Percentiles rank a stretch among this genome's conserved stretches.
Conservation (phyloP, 2,797 vertebrate genomes). For the Enoplosus armatus region DNA sequence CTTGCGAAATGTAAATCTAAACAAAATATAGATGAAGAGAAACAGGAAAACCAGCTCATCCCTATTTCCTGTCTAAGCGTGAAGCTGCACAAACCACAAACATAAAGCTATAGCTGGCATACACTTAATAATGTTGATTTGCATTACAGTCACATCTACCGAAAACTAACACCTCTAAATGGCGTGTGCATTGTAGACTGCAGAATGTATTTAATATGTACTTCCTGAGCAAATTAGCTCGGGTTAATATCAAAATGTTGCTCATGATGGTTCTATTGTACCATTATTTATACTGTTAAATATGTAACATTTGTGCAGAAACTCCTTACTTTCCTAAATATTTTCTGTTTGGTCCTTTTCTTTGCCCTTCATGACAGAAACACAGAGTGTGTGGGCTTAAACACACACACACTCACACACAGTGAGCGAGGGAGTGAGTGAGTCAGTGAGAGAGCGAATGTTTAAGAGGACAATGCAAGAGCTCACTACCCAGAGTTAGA, state of each 20-base stretch:
- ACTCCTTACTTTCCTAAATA: slow-evolving; percentile 22
- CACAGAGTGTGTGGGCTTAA: slow-evolving; percentile 8
- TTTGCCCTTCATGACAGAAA: slow-evolving; percentile 55
- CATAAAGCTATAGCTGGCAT: slow-evolving; percentile 57
- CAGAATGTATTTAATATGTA: not conserved
- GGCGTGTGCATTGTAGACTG: slow-evolving; percentile 2
- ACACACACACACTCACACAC: slow-evolving; percentile 36
- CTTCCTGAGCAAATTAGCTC: slow-evolving; percentile 18
- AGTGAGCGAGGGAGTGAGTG: slow-evolving; percentile 45
- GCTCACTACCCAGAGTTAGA: slow-evolving; percentile 80
- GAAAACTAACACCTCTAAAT: slow-evolving; percentile 30
- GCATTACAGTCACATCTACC: slow-evolving; percentile 46
- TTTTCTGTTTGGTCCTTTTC: slow-evolving; percentile 17
- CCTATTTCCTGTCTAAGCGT: slow-evolving; percentile 84
- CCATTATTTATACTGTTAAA: slow-evolving; percentile 20
- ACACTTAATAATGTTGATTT: slow-evolving; percentile 56
- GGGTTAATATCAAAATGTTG: slow-evolving; percentile 1
- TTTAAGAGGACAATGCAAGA: slow-evolving; percentile 78
- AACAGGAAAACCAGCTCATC: slow-evolving; percentile 83
- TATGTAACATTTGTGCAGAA: slow-evolving; percentile 7
- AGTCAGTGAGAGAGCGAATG: slow-evolving; percentile 66
- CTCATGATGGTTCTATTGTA: not conserved
- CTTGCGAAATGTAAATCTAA: slow-evolving; percentile 60
- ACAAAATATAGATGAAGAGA: slow-evolving; percentile 70
- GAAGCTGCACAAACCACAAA: slow-evolving; percentile 81